Percentiles rank a stretch among this genome's conserved stretches.
Evolutionary conservation across 2,888 invertebrate genomes (phyloP).

Genomic region (Mimas tiliae): DNA sequence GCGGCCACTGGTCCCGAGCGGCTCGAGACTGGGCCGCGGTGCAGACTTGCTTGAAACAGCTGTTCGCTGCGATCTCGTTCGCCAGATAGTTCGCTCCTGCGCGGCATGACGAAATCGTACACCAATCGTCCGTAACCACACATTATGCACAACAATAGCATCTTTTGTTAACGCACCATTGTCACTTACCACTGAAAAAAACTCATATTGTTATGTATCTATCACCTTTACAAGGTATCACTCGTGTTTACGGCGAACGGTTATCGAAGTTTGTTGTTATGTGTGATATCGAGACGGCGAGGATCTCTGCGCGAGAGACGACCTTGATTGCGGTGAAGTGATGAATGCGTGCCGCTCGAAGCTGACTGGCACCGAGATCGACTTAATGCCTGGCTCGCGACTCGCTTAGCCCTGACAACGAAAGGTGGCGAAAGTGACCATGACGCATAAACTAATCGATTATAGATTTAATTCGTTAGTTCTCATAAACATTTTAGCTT

Average conservation of each 20-base stretch:
- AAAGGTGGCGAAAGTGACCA: slow-evolving; percentile 78
- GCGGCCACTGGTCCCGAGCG: slow-evolving; percentile 36
- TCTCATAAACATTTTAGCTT: slow-evolving; percentile 31
- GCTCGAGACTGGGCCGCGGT: neutral
- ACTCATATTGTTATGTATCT: too few relatives aligned
- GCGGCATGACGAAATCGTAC: slow-evolving; percentile 56
- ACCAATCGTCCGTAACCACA: slow-evolving; percentile 52
- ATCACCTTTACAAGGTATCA: slow-evolving; percentile 50
- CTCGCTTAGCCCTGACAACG: slow-evolving; percentile 68
- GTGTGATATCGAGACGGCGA: slow-evolving; percentile 42
- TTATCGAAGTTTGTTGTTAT: slow-evolving; percentile 54
- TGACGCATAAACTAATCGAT: slow-evolving; percentile 51
- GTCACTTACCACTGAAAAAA: slow-evolving; percentile 55
- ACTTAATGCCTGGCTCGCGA: slow-evolving; percentile 54
- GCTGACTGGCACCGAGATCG: slow-evolving; percentile 44
- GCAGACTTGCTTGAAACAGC: slow-evolving; percentile 58
- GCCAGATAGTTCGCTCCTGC: slow-evolving; percentile 41
- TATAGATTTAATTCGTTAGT: slow-evolving; percentile 22
- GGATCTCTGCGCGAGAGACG: slow-evolving; percentile 44
- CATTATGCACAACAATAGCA: slow-evolving; percentile 57
- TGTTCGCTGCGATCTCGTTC: slow-evolving; percentile 56
- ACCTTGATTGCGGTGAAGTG: slow-evolving; percentile 58
- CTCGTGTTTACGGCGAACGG: slow-evolving; percentile 44
- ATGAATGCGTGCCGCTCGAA: slow-evolving; percentile 55
- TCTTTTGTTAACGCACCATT: slow-evolving; percentile 40